Evolutionary conservation across 2,888 invertebrate genomes (phyloP), one percentile per base, ranked within the genome.

Genomic region (Ennomos fuscantarius): DNA sequence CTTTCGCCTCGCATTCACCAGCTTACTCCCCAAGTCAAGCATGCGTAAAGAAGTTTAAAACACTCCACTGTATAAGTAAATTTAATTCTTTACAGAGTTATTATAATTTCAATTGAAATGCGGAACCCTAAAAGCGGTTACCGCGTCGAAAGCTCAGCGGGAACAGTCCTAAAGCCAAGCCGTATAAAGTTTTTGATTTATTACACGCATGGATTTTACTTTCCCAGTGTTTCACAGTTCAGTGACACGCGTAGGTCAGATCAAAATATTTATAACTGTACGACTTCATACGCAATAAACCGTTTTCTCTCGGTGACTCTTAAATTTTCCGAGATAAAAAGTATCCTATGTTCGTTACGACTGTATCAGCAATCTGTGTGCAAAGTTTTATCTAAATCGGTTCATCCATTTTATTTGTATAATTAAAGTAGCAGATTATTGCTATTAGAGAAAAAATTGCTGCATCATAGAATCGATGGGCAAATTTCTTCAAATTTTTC

Each of bases 181-280:
- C 51, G 53, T 63, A 43, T 56, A 62, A 67, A 65, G 55, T 65
- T 67, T 64, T 63, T 67, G 67, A 67, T 63, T 63, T 67, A 67
- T 61, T n/a, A 13, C 61, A 47, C 55, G 55, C 50, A 44, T 36
- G 60, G 54, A 47, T 53, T 43, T 48, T 40, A 39, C 55, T 37
- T 55, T 48, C 36, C 34, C 40, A 35, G 48, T 66, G 62, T 58
- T 62, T 50, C 47, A 34, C 44, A 40, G 24, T 31, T 48, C 39
- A 33, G 44, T 44, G 40, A 43, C 45, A 35, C 35, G 15, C 15
- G 45, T 12, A 6, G 41, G 5, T 31, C 24, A 31, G n/a, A 41
- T 45, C 44, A 45, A 45, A 35, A n/a, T 1, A 9, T 33, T 43
- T 24, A 24, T 24, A 6, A 24, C 24, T 24, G 5, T 24, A 6